Evolutionary conservation across 2,113 vertebrate genomes (phyloP), one percentile per base, ranked within the genome.

Genomic region (Lanius ludovicianus): DNA sequence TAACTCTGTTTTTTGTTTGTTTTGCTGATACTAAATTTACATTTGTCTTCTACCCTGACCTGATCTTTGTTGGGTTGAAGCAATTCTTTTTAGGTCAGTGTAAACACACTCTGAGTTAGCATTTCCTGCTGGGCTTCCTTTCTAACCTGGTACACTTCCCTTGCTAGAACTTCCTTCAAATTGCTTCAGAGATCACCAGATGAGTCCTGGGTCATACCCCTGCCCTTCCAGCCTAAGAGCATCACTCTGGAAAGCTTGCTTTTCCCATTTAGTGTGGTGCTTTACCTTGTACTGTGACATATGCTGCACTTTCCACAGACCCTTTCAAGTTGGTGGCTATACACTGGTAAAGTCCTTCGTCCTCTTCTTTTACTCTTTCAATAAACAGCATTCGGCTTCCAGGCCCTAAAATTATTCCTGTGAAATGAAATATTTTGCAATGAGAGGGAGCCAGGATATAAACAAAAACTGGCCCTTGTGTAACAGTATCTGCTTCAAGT

Each of bases 301-400:
- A 98, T 1, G 99, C 99, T 1, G 99, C 98, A 44, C 98, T 99
- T 79, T 99, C 98, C 64, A 97, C 98, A 2, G 98, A 98, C 10
- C 99, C 99, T 96, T 98, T 99, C 83, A 98, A 95, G 97, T 99
- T 99, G 97, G 98, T 98, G 71, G 98, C 99, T 96, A 97, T 97
- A 89, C 99, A 99, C 20, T 96, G 98, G 86, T 99, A 99, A 84
- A 98, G 95, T 46, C 99, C 99, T 97, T 99, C 98, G 73, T 99
- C 99, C 85, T 99, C 98, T 78, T 97, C 98, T 80, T 98, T 99
- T 79, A 99, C 98, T 93, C 99, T 98, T 95, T 99, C 99, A 91
- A 99, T 99, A 96, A 99, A 98, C 92, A 99, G 98, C 13, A 97
- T 98, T 84, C 98, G 98, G 84, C 98, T 98, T 97, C 98, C 98